A percentile compares a stretch with the other conserved stretches of the same genome.
phyloP scores from a whole-genome alignment of 2,797 vertebrate genomes.

The Alectoris magna region DNA sequence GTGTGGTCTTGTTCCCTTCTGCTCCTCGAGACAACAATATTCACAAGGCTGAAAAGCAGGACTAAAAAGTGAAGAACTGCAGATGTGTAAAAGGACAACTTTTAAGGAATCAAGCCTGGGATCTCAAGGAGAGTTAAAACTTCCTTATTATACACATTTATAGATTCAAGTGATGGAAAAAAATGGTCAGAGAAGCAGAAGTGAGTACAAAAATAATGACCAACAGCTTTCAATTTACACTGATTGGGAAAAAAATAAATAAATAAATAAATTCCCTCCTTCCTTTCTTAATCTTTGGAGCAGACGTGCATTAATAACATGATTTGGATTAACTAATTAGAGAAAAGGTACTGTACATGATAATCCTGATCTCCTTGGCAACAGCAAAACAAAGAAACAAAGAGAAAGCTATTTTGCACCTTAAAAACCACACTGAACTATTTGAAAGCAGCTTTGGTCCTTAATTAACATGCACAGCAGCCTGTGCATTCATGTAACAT shows the following conservation, averaged over 20 bases:
- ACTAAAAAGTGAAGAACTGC: not conserved
- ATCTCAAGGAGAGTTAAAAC: not conserved
- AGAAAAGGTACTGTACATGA: not conserved
- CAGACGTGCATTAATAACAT: not conserved
- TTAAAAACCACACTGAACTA: not conserved
- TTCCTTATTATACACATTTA: conserved; percentile 4
- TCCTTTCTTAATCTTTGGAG: conserved; percentile 38
- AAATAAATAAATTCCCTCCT: not conserved
- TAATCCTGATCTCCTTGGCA: conserved; percentile 55
- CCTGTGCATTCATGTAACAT: not conserved
- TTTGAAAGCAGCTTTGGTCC: conserved; percentile 25
- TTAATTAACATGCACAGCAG: conserved; percentile 38
- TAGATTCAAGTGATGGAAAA: not conserved
- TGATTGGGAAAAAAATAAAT: not conserved
- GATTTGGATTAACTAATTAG: conserved; percentile 55
- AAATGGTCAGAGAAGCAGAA: not conserved
- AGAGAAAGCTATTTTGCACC: conserved; percentile 28
- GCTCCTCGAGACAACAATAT: not conserved
- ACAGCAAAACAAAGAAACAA: conserved; percentile 44
- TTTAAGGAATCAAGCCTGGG: not conserved
- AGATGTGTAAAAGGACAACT: not conserved
- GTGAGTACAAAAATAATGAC: not conserved
- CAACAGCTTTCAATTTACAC: not conserved
- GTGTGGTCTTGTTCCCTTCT: not conserved
- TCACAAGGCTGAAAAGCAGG: not conserved